phyloP scores from a whole-genome alignment of 1,140 invertebrate genomes.

The Bilobella aurantiaca region DNA sequence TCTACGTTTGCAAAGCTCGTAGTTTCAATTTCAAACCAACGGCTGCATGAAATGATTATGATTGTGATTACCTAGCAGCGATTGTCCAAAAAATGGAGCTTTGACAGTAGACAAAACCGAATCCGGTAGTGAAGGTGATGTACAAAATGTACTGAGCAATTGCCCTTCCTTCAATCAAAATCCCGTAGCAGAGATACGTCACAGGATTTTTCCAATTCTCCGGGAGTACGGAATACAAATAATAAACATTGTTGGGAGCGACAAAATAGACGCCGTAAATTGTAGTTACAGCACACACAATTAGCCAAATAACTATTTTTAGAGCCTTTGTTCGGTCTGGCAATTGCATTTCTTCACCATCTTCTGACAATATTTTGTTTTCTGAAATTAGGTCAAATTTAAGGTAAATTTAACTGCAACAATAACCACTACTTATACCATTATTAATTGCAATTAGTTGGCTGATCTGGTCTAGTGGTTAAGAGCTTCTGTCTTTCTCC shows the following conservation, averaged over 20 bases:
- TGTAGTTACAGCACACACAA: neutral
- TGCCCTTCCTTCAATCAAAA: neutral
- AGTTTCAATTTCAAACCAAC: neutral
- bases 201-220: neutral
- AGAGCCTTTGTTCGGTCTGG: neutral
- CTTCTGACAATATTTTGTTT: too few relatives aligned
- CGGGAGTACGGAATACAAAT: neutral
- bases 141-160: neutral
- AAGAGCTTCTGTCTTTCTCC: too few relatives aligned
- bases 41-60: neutral
- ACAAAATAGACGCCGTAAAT: neutral
- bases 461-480: too few relatives aligned
- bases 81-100: neutral
- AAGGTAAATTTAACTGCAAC: too few relatives aligned
- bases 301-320: neutral
- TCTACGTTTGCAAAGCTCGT: neutral
- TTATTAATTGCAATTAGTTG: too few relatives aligned
- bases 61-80: neutral
- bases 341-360: too few relatives aligned
- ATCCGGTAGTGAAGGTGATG: neutral
- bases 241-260: neutral
- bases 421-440: too few relatives aligned
- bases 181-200: neutral
- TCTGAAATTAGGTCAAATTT: too few relatives aligned
- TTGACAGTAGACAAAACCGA: neutral